Conservation (phyloP, 2,113 vertebrate species). For the Tachuris rubrigastra region DNA sequence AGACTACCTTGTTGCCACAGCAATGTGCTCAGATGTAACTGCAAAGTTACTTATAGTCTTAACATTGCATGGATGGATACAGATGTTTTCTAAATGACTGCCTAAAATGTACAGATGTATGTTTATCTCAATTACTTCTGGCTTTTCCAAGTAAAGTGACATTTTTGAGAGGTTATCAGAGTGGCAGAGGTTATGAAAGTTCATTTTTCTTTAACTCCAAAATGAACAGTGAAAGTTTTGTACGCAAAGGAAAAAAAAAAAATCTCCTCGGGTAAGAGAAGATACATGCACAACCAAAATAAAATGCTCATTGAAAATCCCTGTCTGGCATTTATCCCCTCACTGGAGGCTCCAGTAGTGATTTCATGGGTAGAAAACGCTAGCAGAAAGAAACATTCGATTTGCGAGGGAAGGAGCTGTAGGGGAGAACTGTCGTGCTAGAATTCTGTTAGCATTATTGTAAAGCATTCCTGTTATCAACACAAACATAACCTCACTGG, state of each 20-base stretch:
- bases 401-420: background rate
- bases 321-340: background rate
- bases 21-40: constrained; percentile 20
- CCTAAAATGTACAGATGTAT: constrained; percentile 21
- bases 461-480: background rate
- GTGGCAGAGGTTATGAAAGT: constrained; percentile 9
- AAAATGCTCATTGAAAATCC: background rate
- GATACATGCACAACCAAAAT: background rate
- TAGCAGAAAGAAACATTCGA: background rate
- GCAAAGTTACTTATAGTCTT: constrained; percentile 52
- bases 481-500: background rate
- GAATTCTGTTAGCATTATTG: background rate
- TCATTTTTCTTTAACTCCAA: constrained; percentile 8
- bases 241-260: background rate
- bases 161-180: background rate
- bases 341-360: background rate
- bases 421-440: background rate
- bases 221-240: background rate
- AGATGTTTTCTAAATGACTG: constrained; percentile 53
- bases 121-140: constrained; percentile 28
- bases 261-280: background rate
- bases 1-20: constrained; percentile 22
- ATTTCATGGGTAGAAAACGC: background rate
- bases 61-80: constrained; percentile 40
- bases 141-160: background rate